Evolutionary conservation across 2,888 invertebrate genomes (phyloP).

Genomic region (Cheilosia urbana): DNA sequence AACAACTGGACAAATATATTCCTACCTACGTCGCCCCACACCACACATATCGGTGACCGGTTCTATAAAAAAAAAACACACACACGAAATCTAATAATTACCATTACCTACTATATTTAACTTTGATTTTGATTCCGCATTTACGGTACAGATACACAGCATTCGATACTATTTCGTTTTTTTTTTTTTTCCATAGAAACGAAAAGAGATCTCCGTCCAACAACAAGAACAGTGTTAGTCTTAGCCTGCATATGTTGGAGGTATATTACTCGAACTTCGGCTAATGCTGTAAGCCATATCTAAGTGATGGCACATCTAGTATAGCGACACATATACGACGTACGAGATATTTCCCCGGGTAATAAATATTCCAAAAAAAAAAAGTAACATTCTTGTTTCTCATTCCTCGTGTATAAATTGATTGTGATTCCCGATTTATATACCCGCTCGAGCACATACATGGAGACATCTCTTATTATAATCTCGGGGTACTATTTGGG

Average conservation of each 20-base stretch:
- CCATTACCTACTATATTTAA: conserved; percentile 67
- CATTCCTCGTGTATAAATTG: conserved; percentile 54
- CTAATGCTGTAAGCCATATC: conserved; percentile 49
- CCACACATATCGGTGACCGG: conserved; percentile 69
- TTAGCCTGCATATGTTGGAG: conserved; percentile 28
- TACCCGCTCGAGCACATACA: conserved; percentile 13
- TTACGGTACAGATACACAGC: conserved; percentile 51
- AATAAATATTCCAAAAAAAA: conserved; percentile 66
- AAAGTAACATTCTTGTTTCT: conserved; percentile 25
- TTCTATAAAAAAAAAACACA: conserved; percentile 61
- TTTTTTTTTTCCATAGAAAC: conserved; percentile 16
- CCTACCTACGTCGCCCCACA: conserved; percentile 52
- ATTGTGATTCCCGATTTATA: conserved; percentile 67
- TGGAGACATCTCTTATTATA: conserved; percentile 39
- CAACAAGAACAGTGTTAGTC: conserved; percentile 20
- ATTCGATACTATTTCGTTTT: conserved; percentile 30
- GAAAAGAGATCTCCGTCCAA: conserved; percentile 45
- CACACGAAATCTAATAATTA: conserved; percentile 70
- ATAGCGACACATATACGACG: conserved; percentile 38
- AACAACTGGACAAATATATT: conserved; percentile 48
- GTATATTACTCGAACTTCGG: conserved; percentile 32
- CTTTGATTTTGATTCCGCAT: conserved; percentile 58
- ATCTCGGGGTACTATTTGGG: conserved; percentile 38
- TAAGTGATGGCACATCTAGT: conserved; percentile 51
- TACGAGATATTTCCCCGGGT: conserved; percentile 59